These are phyloP conservation scores for Chamaetylas fuelleborni DNA, from an alignment of 2,113 vertebrate genomes.

Conservation along the genomic window DNA sequence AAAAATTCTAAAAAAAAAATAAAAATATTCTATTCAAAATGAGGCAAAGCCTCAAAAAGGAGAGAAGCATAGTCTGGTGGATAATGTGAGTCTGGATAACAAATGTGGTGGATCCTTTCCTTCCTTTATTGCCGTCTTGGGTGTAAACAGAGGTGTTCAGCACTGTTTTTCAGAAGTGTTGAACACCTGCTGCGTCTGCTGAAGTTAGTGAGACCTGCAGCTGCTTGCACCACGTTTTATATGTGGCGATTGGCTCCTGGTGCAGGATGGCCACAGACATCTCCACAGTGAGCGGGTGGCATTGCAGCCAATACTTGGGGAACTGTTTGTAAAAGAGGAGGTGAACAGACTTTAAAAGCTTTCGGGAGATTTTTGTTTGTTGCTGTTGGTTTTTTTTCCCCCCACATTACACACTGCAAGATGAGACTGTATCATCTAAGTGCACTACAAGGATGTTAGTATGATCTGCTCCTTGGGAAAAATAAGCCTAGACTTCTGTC, in stretches of 20 bases:
- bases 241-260: rapidly evolving
- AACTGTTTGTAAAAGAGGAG: neutral
- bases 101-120: neutral
- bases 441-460: neutral
- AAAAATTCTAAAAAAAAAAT: neutral
- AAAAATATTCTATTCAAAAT: neutral
- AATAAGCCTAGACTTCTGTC: neutral
- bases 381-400: neutral
- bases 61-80: neutral
- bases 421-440: neutral
- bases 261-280: neutral
- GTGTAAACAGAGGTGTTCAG: slow-evolving; percentile 18
- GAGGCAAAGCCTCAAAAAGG: neutral
- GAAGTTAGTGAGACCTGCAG: neutral
- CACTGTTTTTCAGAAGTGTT: neutral
- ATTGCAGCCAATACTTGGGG: neutral
- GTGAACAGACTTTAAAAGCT: neutral
- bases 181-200: slow-evolving; percentile 50
- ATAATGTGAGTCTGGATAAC: neutral
- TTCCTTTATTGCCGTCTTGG: slow-evolving; percentile 27
- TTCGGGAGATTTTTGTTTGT: neutral
- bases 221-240: neutral
- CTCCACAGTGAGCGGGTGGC: rapidly evolving
- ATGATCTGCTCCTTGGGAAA: neutral
- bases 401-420: neutral